Evolutionary conservation across 2,888 invertebrate species (phyloP).

Genomic region (Chalcis sispes): DNA sequence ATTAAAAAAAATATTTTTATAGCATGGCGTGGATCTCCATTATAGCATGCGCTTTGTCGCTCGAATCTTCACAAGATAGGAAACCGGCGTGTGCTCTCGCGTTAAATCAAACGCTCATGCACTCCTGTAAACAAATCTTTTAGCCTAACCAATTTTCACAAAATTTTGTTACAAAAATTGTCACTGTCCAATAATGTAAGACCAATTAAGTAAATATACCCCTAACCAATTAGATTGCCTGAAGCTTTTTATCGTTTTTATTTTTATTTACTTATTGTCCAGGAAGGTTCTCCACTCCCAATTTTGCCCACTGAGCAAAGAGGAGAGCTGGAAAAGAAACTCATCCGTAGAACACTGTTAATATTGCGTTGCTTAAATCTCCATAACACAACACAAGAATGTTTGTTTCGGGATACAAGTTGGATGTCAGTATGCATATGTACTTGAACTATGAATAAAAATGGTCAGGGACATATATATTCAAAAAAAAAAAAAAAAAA

Average conservation of each 20-base stretch:
- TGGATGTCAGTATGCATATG: conserved; percentile 68
- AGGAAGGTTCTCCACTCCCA: conserved; percentile 78
- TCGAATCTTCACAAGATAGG: conserved; percentile 76
- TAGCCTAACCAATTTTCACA: conserved; percentile 70
- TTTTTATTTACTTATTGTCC: conserved; percentile 63
- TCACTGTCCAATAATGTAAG: conserved; percentile 72
- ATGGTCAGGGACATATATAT: conserved; percentile 71
- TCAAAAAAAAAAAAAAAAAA: conserved; percentile 60
- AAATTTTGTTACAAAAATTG: conserved; percentile 75
- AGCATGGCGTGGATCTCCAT: conserved; percentile 67
- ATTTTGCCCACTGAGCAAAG: conserved; percentile 90
- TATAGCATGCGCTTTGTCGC: conserved; percentile 75
- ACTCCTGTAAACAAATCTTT: conserved; percentile 76
- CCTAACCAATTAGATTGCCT: conserved; percentile 72
- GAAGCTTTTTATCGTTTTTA: conserved; percentile 59
- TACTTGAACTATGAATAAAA: conserved; percentile 70
- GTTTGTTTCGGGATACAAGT: conserved; percentile 64
- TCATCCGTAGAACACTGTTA: conserved; percentile 72
- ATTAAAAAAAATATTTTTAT: conserved; percentile 60
- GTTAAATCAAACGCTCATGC: conserved; percentile 64
- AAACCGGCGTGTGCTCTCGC: conserved; percentile 73
- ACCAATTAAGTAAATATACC: conserved; percentile 71
- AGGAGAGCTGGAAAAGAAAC: conserved; percentile 89
- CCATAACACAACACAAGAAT: conserved; percentile 54
- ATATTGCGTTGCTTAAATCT: conserved; percentile 49